Evolutionary conservation across 1,140 invertebrate species (phyloP).

Genomic region (Drosophila seguyi): DNA sequence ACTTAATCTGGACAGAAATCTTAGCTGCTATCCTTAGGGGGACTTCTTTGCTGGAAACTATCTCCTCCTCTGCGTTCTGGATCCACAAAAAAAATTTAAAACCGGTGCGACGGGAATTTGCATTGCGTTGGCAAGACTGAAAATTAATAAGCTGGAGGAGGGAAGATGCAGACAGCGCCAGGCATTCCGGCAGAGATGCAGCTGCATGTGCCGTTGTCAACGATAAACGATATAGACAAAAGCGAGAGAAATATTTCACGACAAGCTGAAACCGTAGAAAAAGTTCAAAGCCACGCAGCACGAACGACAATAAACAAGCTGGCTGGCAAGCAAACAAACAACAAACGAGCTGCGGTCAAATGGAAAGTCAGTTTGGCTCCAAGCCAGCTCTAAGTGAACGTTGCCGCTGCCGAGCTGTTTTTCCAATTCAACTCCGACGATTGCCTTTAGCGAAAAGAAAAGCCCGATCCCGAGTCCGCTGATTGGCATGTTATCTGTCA

Average conservation of each 20-base stretch:
- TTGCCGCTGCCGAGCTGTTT: slow-evolving; percentile 57
- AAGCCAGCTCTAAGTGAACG: slow-evolving; percentile 41
- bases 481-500: slow-evolving; percentile 20
- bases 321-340: slow-evolving; percentile 32
- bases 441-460: slow-evolving; percentile 45
- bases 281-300: slow-evolving; percentile 71
- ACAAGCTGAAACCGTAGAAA: slow-evolving; percentile 42
- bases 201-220: slow-evolving; percentile 54
- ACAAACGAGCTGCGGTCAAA: slow-evolving; percentile 75
- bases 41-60: too few relatives aligned
- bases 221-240: slow-evolving; percentile 32
- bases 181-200: slow-evolving; percentile 29
- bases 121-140: slow-evolving; percentile 19
- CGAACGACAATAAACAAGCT: slow-evolving; percentile 65
- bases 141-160: slow-evolving; percentile 40
- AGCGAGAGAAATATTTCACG: slow-evolving; percentile 55
- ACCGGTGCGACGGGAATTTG: slow-evolving; percentile 70
- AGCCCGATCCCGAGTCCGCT: slow-evolving; percentile 7
- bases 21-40: too few relatives aligned
- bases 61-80: too few relatives aligned
- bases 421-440: slow-evolving; percentile 60
- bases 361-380: slow-evolving; percentile 69
- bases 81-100: slow-evolving; percentile 13
- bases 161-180: not conserved
- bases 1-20: too few relatives aligned